Conservation (phyloP, 2,888 invertebrate genomes). For the Tinea semifulvella region DNA sequence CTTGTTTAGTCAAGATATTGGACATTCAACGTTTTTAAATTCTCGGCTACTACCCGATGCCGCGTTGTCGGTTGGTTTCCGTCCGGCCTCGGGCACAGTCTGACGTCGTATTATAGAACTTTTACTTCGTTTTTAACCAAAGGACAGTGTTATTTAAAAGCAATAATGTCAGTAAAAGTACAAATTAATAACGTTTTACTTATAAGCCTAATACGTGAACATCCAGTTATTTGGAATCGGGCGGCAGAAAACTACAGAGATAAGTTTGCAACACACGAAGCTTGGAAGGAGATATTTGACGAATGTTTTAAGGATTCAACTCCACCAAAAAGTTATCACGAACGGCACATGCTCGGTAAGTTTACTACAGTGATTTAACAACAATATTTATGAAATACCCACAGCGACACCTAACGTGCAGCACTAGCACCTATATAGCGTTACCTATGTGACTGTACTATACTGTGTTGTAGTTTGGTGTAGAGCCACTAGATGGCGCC, state of each 20-base stretch:
- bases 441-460: too few relatives aligned
- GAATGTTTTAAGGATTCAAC: neutral
- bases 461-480: too few relatives aligned
- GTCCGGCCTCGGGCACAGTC: neutral
- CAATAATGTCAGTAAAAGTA: neutral
- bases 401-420: too few relatives aligned
- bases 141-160: neutral
- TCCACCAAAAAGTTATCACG: too few relatives aligned
- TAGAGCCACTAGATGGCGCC: too few relatives aligned
- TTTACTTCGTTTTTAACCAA: neutral
- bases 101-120: neutral
- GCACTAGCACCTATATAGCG: too few relatives aligned
- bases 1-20: neutral
- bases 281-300: slow-evolving; percentile 1
- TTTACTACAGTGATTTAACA: too few relatives aligned
- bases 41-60: neutral
- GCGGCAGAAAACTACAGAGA: neutral
- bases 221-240: slow-evolving; percentile 7
- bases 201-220: neutral
- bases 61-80: slow-evolving; percentile 5
- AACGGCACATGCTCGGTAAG: too few relatives aligned
- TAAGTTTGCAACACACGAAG: neutral
- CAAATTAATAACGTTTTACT: neutral
- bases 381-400: too few relatives aligned
- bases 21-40: neutral